Base-by-base conservation (phyloP, 2,888 invertebrate species). In the Hecatera dysodea region DNA sequence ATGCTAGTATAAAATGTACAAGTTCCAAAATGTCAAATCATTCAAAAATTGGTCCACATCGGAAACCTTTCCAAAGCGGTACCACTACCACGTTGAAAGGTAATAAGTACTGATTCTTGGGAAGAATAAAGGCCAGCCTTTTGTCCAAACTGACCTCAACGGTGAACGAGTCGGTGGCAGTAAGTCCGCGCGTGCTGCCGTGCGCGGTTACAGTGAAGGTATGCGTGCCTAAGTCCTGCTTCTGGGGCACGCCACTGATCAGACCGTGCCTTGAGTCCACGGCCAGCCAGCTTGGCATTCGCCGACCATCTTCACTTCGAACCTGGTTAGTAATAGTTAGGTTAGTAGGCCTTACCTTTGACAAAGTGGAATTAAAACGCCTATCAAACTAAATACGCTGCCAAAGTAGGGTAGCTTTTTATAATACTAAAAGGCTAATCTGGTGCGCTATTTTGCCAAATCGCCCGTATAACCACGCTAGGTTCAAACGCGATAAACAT, bases 231-330 rank as follows among this genome's bases (percentile, higher is more conserved):
- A 97, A 90, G 90, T 98, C 97, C 72, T 96, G 96, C 65, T 94
- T 93, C 80, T 97, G 95, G 0, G 98, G 98, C 67, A 98, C 96
- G 24, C 98, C 98, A 91, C 97, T 97, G 88, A 98, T 96, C 69
- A 97, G 95, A n/a, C 97, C 97, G 78, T 97, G 97, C 66, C 95
- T 96, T 67, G 97, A 96, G 91, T 98, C 97, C 93, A 98, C 98
- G 79, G 97, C 95, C 85, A 98, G 93, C 98, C 98, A 98, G 78
- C 93, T 92, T 1, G 98, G 97, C 81, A 92, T 89, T 60, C 90
- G 94, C 2, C 94, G 91, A 12, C 95, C 95, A 67, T 92, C 90
- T 75, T 94, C 94, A 67, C 90, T 91, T 53, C 93, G 94, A 69
- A 96, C 93, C 95, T 95, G 83, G 61, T 53, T 46, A 42, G 39